Conservation (phyloP, 2,113 vertebrate species). For the Aix galericulata region DNA sequence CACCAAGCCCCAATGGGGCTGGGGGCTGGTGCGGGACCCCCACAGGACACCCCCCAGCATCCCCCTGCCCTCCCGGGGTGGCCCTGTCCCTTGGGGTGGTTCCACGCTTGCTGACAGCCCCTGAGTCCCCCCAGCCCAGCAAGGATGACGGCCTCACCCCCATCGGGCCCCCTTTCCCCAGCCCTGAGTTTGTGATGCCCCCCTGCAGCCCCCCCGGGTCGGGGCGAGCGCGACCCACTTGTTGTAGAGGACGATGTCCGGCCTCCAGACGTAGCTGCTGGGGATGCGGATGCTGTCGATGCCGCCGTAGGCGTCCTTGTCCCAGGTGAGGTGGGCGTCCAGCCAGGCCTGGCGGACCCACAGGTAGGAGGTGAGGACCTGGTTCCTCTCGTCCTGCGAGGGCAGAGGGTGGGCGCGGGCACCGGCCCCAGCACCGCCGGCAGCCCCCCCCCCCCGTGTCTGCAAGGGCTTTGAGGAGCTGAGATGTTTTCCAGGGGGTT, state of each 20-base stretch:
- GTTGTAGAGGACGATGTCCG: slow-evolving; percentile 94
- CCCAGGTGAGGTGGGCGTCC: slow-evolving; percentile 86
- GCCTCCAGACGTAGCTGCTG: slow-evolving; percentile 91
- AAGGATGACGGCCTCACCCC: rapidly evolving
- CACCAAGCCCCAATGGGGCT: background rate
- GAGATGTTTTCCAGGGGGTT: background rate
- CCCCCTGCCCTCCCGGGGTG: too few relatives aligned
- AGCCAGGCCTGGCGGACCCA: slow-evolving; percentile 93
- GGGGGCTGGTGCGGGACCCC: background rate
- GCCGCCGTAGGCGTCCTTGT: slow-evolving; percentile 85
- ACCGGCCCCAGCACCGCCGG: rapidly evolving
- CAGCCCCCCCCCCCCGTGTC: rapidly evolving
- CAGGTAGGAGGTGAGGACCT: slow-evolving; percentile 83
- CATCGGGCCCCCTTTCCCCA: background rate
- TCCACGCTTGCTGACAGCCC: too few relatives aligned
- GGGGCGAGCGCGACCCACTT: slow-evolving; percentile 71
- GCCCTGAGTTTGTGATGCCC: rapidly evolving
- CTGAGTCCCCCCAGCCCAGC: too few relatives aligned
- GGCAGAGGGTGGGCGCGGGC: rapidly evolving
- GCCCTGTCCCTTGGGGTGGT: too few relatives aligned
- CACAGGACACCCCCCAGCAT: too few relatives aligned
- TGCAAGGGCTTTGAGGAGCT: background rate
- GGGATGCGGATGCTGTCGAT: slow-evolving; percentile 91
- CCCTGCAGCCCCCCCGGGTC: rapidly evolving
- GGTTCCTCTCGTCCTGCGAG: slow-evolving; percentile 81